phyloP scores from a whole-genome alignment of 2,797 vertebrate species.

The Pipistrellus pipistrellus region DNA sequence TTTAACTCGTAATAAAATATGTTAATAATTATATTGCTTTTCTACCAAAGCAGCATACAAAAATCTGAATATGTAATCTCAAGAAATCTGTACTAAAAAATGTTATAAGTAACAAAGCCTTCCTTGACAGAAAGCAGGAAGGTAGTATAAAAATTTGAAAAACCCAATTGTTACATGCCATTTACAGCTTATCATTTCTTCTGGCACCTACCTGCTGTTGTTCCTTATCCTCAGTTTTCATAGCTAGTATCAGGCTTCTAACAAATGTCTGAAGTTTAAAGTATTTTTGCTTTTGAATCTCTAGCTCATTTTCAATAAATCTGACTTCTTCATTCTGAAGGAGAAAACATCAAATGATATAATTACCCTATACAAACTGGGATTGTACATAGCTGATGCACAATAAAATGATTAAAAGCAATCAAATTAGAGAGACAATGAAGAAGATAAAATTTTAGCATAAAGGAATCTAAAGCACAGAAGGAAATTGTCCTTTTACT shows the following conservation, averaged over 20 bases:
- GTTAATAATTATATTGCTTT: slow-evolving; percentile 57
- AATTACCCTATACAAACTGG: slow-evolving; percentile 23
- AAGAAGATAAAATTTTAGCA: slow-evolving; percentile 3
- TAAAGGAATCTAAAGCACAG: slow-evolving; percentile 15
- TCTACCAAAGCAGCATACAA: slow-evolving; percentile 8
- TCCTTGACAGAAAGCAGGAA: background rate
- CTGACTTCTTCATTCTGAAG: slow-evolving; percentile 97
- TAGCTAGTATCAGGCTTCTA: slow-evolving; percentile 93
- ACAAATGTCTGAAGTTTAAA: slow-evolving; percentile 95
- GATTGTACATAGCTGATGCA: slow-evolving; percentile 1
- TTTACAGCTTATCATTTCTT: slow-evolving; percentile 9
- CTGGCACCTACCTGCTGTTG: slow-evolving; percentile 94
- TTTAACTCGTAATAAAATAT: slow-evolving; percentile 4
- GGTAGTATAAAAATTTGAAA: slow-evolving; percentile 1
- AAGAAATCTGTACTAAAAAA: slow-evolving; percentile 48
- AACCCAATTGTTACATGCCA: background rate
- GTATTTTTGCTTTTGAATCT: slow-evolving; percentile 97
- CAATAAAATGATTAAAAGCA: slow-evolving; percentile 35
- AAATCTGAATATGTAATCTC: background rate
- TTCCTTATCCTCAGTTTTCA: slow-evolving; percentile 94
- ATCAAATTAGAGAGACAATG: slow-evolving; percentile 13
- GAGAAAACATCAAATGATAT: slow-evolving; percentile 57
- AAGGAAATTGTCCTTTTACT: slow-evolving; percentile 3
- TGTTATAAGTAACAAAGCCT: slow-evolving; percentile 1
- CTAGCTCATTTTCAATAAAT: slow-evolving; percentile 96